Evolutionary conservation across 1,140 invertebrate species (phyloP).

Genomic region (Drosophila virilis): DNA sequence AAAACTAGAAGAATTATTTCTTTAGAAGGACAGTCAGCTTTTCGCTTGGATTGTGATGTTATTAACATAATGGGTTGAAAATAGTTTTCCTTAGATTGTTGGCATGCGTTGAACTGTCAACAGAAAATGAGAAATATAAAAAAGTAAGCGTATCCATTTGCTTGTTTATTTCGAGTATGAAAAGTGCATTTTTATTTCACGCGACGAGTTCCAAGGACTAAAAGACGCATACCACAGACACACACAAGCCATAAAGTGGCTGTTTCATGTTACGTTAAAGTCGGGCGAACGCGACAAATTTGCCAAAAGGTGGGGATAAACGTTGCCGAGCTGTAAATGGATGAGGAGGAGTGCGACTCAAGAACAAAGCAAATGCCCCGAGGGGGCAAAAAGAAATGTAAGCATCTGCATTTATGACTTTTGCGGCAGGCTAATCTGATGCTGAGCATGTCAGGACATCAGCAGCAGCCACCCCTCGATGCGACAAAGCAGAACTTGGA

Average conservation of each 20-base stretch:
- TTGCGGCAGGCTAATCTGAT: constrained; percentile 80
- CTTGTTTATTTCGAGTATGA: constrained; percentile 13
- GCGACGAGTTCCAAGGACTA: constrained; percentile 52
- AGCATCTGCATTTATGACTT: constrained; percentile 83
- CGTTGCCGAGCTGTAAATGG: not conserved
- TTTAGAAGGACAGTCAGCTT: not conserved
- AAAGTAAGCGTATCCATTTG: not conserved
- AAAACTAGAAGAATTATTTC: too few species aligned
- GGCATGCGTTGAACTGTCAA: too few species aligned
- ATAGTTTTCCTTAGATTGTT: not conserved
- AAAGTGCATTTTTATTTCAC: constrained; percentile 64
- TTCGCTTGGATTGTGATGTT: not conserved
- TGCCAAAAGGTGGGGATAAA: constrained; percentile 49
- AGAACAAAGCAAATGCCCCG: constrained; percentile 74
- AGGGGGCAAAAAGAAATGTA: constrained; percentile 67
- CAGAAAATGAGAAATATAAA: not conserved
- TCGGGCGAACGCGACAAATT: constrained; percentile 77
- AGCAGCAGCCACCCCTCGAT: constrained; percentile 20
- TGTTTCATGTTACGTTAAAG: constrained; percentile 75
- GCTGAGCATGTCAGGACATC: constrained; percentile 62
- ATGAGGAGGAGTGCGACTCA: constrained; percentile 14
- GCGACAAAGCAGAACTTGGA: not conserved
- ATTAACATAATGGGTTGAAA: not conserved
- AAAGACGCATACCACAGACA: constrained; percentile 39
- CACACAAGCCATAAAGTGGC: constrained; percentile 66